Conservation (phyloP, 1,140 invertebrate species). For the Calliopsis andreniformis region DNA sequence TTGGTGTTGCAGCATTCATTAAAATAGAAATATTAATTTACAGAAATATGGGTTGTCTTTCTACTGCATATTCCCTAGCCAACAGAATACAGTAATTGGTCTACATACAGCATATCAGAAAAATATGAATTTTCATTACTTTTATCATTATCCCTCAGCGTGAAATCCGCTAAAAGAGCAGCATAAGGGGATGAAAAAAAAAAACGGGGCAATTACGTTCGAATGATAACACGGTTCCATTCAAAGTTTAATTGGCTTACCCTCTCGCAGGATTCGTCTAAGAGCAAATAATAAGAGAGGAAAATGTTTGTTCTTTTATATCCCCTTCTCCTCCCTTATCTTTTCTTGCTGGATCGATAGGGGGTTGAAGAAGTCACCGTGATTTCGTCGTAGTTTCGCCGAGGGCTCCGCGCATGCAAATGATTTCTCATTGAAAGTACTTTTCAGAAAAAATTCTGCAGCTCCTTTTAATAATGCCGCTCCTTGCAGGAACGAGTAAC, state of each 20-base stretch:
- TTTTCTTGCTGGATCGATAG: neutral
- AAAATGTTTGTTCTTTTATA: conserved; percentile 15
- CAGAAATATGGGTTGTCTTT: no score
- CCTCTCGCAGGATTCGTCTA: conserved; percentile 7
- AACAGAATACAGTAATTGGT: no score
- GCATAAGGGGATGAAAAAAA: conserved; percentile 6
- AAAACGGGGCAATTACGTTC: conserved; percentile 12
- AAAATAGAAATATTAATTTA: no score
- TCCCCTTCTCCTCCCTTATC: neutral
- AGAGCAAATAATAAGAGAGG: conserved; percentile 15
- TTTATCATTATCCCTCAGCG: neutral
- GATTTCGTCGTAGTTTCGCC: neutral
- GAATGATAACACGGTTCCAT: conserved; percentile 24
- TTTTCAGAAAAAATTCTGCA: neutral
- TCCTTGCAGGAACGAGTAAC: no score
- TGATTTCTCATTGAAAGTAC: neutral
- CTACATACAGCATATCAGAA: no score
- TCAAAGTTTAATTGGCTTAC: conserved; percentile 35
- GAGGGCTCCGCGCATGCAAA: neutral
- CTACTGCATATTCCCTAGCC: no score
- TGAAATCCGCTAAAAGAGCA: neutral
- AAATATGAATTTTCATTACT: neutral
- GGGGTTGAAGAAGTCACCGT: conserved; percentile 1
- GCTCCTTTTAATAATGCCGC: neutral
- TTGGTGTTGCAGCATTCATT: no score